A percentile compares a stretch with the other conserved stretches of the same genome.
Conservation (phyloP, 2,797 vertebrate genomes). For the Cottoperca gobio region DNA sequence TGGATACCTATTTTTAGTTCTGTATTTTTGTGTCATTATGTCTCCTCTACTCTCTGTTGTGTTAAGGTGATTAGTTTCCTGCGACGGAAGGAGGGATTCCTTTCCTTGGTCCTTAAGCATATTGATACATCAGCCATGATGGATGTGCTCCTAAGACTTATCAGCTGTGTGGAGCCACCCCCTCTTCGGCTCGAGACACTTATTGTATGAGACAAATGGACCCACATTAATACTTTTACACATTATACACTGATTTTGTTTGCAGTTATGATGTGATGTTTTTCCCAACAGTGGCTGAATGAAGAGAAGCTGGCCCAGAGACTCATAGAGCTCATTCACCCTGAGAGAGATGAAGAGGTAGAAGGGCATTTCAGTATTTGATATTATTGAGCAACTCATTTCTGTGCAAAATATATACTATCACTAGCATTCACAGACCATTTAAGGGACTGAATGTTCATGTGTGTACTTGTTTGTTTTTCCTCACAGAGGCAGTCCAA, state of each 20-base stretch:
- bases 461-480: not conserved
- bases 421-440: not conserved
- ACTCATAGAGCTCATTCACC: conserved; percentile 93
- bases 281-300: conserved; percentile 91
- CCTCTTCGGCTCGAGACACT: conserved; percentile 93
- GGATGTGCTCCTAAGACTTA: conserved; percentile 95
- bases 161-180: conserved; percentile 95
- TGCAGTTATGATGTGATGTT: conserved; percentile 11
- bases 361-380: conserved; percentile 12
- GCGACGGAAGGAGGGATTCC: conserved; percentile 91
- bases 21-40: not conserved
- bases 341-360: conserved; percentile 95
- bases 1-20: not conserved
- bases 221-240: not conserved
- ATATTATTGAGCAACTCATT: not conserved
- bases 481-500: conserved; percentile 90
- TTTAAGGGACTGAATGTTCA: not conserved
- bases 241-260: not conserved
- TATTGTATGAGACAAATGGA: conserved; percentile 82
- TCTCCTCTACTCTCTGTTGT: conserved; percentile 25
- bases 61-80: conserved; percentile 93
- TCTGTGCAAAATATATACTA: conserved; percentile 12
- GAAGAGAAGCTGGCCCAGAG: conserved; percentile 94
- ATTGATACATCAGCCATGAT: conserved; percentile 98
- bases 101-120: conserved; percentile 93